phyloP scores from a whole-genome alignment of 2,888 invertebrate genomes.

The Craniophora ligustri region DNA sequence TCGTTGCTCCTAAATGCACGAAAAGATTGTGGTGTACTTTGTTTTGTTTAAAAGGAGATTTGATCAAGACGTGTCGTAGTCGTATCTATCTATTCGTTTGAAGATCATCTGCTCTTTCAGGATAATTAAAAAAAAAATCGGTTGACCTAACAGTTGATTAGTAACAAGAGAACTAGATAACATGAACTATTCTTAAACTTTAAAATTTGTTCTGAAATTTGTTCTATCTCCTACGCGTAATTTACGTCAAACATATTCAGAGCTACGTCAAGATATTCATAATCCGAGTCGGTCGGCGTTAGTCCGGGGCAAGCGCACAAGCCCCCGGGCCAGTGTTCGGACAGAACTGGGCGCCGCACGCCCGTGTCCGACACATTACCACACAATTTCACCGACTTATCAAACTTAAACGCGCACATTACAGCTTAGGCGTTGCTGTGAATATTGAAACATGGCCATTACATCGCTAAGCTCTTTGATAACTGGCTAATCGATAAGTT shows the following conservation, averaged over 20 bases:
- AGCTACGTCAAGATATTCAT: constrained; percentile 37
- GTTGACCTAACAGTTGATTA: too few species aligned
- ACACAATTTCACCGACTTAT: constrained; percentile 81
- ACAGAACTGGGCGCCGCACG: constrained; percentile 64
- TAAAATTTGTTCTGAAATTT: background rate
- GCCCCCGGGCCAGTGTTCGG: constrained; percentile 62
- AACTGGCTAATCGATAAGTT: constrained; percentile 16
- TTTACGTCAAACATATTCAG: constrained; percentile 38
- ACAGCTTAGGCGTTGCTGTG: constrained; percentile 45
- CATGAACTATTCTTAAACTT: too few species aligned
- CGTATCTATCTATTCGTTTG: too few species aligned
- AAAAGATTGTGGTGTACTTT: too few species aligned
- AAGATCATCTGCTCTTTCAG: too few species aligned
- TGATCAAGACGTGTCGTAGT: too few species aligned
- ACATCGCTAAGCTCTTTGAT: constrained; percentile 33
- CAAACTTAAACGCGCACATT: constrained; percentile 68
- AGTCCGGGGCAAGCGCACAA: constrained; percentile 23
- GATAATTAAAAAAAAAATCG: too few species aligned
- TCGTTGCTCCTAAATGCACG: too few species aligned
- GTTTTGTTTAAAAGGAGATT: too few species aligned
- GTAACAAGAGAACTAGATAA: too few species aligned
- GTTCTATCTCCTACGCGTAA: constrained; percentile 24
- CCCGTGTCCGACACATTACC: constrained; percentile 79
- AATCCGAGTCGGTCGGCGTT: constrained; percentile 35
- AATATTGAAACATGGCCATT: constrained; percentile 49